These are phyloP conservation scores for Hyla sarda DNA, from an alignment of 2,113 vertebrate species.

Conservation along the genomic window DNA sequence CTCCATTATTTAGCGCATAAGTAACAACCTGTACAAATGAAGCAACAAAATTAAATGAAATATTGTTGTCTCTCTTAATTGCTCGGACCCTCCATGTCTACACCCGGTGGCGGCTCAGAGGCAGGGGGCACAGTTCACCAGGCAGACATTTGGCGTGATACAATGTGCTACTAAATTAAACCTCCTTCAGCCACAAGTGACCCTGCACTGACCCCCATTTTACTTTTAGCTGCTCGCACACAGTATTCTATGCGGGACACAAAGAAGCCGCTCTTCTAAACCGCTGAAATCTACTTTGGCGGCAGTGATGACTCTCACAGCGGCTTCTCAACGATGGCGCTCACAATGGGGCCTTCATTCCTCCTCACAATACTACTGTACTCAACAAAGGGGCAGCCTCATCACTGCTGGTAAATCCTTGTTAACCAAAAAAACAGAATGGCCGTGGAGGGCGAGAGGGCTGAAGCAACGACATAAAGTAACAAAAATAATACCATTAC, in stretches of 20 bases:
- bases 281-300: slow-evolving; percentile 14
- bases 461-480: not conserved
- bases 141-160: slow-evolving; percentile 29
- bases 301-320: slow-evolving; percentile 11
- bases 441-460: not conserved
- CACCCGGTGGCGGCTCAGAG: not conserved
- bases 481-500: not conserved
- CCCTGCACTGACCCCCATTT: slow-evolving; percentile 31
- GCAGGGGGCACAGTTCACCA: slow-evolving; percentile 27
- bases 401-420: not conserved
- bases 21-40: not conserved
- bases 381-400: not conserved
- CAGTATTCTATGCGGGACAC: slow-evolving; percentile 27
- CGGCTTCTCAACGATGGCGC: not conserved
- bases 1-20: slow-evolving; percentile 46
- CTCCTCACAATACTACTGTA: slow-evolving; percentile 22
- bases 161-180: slow-evolving; percentile 41
- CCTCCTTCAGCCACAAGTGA: slow-evolving; percentile 51
- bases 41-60: slow-evolving; percentile 30
- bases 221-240: slow-evolving; percentile 39
- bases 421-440: not conserved
- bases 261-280: slow-evolving; percentile 44
- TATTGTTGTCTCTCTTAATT: slow-evolving; percentile 25
- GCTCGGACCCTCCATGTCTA: not conserved
- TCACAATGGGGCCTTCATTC: slow-evolving; percentile 34